These are phyloP conservation scores for Bimastos eiseni DNA, from an alignment of 2,888 invertebrate genomes.

Conservation along the genomic window DNA sequence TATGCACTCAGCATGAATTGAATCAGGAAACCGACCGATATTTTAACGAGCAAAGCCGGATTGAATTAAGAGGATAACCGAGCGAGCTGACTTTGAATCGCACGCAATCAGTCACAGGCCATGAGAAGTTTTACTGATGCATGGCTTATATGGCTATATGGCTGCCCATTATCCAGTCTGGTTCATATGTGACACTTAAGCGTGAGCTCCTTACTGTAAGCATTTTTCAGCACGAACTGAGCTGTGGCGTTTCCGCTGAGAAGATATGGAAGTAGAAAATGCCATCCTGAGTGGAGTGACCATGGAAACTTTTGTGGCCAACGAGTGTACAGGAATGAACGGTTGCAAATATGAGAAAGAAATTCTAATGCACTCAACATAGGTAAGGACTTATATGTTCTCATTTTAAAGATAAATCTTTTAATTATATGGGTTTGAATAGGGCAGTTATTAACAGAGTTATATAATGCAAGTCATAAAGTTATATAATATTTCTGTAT, in stretches of 20 bases:
- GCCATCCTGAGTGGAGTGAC: background rate
- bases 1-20: conserved; percentile 6
- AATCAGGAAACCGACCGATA: conserved; percentile 7
- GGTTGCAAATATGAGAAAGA: background rate
- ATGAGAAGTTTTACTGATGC: background rate
- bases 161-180: background rate
- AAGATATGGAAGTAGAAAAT: background rate
- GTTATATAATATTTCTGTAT: too few relatives aligned
- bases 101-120: background rate
- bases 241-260: background rate
- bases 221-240: background rate
- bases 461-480: too few relatives aligned
- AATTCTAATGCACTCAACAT: background rate
- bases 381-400: background rate
- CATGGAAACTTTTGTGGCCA: background rate
- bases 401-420: too few relatives aligned
- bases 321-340: background rate
- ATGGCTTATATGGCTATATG: background rate
- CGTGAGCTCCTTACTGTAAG: background rate
- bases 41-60: conserved; percentile 17
- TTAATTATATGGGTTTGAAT: too few relatives aligned
- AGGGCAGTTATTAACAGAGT: too few relatives aligned
- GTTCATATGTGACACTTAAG: conserved; percentile 3
- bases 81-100: background rate
- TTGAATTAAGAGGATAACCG: conserved; percentile 13